Percentiles rank a stretch among this genome's conserved stretches.
Conservation (phyloP, 2,113 vertebrate genomes). For the Phoenicopterus ruber region DNA sequence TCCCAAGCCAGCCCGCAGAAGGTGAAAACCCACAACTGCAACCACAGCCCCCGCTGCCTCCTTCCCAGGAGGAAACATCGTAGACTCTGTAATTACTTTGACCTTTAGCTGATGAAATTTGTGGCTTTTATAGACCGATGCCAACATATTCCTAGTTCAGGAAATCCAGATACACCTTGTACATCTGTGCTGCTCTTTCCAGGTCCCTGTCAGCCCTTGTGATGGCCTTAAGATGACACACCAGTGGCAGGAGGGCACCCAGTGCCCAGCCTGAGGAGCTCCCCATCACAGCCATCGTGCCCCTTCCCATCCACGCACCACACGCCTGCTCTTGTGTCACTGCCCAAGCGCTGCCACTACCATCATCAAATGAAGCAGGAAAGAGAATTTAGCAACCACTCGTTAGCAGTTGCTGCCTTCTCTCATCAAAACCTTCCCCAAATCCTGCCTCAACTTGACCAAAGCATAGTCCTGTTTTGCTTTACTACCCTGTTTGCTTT, state of each 20-base stretch:
- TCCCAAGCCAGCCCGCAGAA: background rate
- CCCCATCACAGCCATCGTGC: background rate
- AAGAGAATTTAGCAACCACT: background rate
- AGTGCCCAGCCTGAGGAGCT: background rate
- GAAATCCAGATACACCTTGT: background rate
- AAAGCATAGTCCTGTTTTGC: background rate
- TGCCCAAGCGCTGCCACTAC: background rate
- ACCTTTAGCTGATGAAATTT: slow-evolving; percentile 10
- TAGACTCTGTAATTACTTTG: background rate
- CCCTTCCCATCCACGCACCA: background rate
- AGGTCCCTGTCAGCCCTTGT: background rate
- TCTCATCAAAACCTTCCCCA: background rate
- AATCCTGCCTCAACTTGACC: background rate
- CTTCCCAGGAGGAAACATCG: background rate
- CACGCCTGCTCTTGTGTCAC: background rate
- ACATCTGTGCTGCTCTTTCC: background rate
- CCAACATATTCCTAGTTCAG: background rate
- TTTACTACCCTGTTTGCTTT: background rate
- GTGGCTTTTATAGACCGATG: background rate
- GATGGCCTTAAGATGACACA: background rate
- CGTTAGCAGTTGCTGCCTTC: background rate
- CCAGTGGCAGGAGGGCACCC: background rate
- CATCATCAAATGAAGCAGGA: background rate
- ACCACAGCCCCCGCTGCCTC: background rate
- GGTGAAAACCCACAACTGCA: background rate